Evolutionary conservation across 2,797 vertebrate species (phyloP), one percentile per base, ranked within the genome.

Genomic region (Lutjanus campechanus): DNA sequence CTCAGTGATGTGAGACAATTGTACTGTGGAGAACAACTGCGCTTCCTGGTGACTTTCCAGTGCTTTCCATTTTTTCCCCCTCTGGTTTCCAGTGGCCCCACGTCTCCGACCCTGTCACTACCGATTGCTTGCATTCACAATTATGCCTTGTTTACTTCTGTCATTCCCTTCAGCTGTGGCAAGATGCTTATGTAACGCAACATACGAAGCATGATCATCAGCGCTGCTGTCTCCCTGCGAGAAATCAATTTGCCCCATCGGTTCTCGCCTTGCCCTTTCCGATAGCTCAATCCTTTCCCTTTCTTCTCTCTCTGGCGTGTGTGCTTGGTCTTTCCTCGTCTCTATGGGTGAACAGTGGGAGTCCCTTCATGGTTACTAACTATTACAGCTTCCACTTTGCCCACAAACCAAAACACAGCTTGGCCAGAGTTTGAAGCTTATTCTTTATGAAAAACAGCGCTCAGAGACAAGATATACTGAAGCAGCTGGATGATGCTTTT

Each of bases 121-220:
- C 78, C 56, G 19, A 88, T 93, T 69, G 46, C 65, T 71, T 60
- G 73, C 36, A 41, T 82, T 73, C 19, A 58, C 77, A 87, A 83
- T 78, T 73, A 86, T 58, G 74, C 77, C 79, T 81, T 86, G 85
- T 90, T 91, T 90, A 85, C 85, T 81, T 85, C 81, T 74, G 64
- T 88, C 89, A 84, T 29, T 81, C 75, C 91, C 79, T 78, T 90
- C 53, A 87, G 88, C 87, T 69, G 76, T 43, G 81, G 71, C 71
- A 65, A 82, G 77, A 76, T 1, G 36, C 84, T 95, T 92, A 95
- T 89, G 82, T 88, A 93, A 93, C 86, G 11, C 75, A 85, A 83
- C 85, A 73, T 84, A 83, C 16, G 1, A 85, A 36, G 76, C 76
- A 79, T 51, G 51, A 89, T 89, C 85, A 66, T 79, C 86, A 50